Evolutionary conservation across 2,113 vertebrate genomes (phyloP), one percentile per base, ranked within the genome.

Genomic region (Thinocorus orbignyianus): DNA sequence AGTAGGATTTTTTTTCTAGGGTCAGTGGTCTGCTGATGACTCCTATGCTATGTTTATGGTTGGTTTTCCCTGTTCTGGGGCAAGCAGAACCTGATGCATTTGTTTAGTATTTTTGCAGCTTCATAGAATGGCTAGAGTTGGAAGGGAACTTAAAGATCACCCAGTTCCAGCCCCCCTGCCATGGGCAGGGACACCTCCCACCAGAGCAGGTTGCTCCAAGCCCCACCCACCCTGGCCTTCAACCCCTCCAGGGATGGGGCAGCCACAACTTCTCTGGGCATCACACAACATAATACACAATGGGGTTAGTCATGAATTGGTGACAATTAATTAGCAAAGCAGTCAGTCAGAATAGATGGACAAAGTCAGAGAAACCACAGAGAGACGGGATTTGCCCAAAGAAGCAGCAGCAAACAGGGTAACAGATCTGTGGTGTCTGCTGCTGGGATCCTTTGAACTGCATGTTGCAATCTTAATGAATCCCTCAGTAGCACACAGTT

Each of bases 271-370:
- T n/a, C n/a, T n/a, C n/a, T n/a, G n/a, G n/a, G n/a, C n/a, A n/a
- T n/a, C n/a, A 54, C 33, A 68, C 69, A 79, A 51, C n/a, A 55
- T 55, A 73, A 80, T 58, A 60, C 82, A 64, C 66, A 61, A 2
- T 23, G 49, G 77, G 2, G 80, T 88, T 35, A 86, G 49, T 60
- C 41, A 78, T 70, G 24, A 69, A 39, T 65, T 64, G 52, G 41
- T 72, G 80, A 86, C 66, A 88, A 51, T 44, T 88, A 86, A 86
- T 93, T 66, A 61, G 54, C 44, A 93, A 90, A 92, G 42, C 76
- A 30, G 35, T 55, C 89, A 83, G 18, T 81, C 70, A 92, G 66
- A 69, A 57, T 5, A 80, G 41, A 33, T 26, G 35, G 39, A 72
- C 37, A 69, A 83, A 65, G 24, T 54, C 54, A 73, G 39, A 72